Conservation (phyloP, 2,797 vertebrate genomes). For the Trachurus trachurus region DNA sequence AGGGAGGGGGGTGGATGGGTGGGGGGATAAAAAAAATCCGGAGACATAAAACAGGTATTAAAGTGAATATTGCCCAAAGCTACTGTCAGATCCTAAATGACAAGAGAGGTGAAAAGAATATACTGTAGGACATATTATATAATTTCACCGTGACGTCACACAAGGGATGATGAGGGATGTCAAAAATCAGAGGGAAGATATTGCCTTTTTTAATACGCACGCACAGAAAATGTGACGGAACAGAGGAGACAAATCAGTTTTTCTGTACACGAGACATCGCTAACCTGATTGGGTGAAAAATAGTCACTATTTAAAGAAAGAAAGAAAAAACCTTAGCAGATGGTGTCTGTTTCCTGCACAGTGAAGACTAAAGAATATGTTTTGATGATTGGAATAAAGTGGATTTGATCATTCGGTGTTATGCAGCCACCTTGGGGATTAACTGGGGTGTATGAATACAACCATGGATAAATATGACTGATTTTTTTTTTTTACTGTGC, state of each 20-base stretch:
- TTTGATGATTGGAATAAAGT: constrained; percentile 48
- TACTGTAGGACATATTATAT: constrained; percentile 67
- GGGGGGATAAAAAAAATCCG: constrained; percentile 31
- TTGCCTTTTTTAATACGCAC: constrained; percentile 21
- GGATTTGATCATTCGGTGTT: constrained; percentile 43
- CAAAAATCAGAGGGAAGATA: constrained; percentile 47
- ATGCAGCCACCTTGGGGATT: constrained; percentile 40
- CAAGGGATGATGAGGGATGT: constrained; percentile 47
- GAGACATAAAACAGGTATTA: constrained; percentile 69
- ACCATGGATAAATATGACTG: constrained; percentile 28
- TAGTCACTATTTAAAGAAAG: constrained; percentile 20
- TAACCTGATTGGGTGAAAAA: constrained; percentile 54
- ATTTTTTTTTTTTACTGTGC: background rate
- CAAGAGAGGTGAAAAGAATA: constrained; percentile 63
- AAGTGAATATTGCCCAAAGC: constrained; percentile 69
- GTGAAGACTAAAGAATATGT: constrained; percentile 40
- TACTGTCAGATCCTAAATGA: constrained; percentile 68
- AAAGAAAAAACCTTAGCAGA: constrained; percentile 15
- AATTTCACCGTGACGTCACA: constrained; percentile 61
- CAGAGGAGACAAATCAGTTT: constrained; percentile 47
- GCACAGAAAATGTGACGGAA: constrained; percentile 31
- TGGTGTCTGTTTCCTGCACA: constrained; percentile 41
- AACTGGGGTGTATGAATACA: constrained; percentile 36
- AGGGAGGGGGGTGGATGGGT: background rate
- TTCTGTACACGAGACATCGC: constrained; percentile 40